Conservation (phyloP, 2,113 vertebrate genomes). For the Malaclemys terrapin region DNA sequence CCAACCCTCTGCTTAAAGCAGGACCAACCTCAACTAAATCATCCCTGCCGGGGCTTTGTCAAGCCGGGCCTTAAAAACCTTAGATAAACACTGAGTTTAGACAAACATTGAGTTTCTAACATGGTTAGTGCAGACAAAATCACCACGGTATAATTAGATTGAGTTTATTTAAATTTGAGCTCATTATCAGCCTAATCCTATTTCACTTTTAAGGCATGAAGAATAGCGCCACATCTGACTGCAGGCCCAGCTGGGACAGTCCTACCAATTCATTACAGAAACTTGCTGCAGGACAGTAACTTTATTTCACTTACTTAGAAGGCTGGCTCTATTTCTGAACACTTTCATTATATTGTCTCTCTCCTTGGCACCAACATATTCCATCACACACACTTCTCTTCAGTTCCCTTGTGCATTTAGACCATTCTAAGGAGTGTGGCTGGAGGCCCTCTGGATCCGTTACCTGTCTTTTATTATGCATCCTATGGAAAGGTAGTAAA, state of each 20-base stretch:
- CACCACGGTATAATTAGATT: not conserved
- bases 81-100: too few relatives aligned
- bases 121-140: not conserved
- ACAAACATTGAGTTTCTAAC: not conserved
- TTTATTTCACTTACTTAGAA: not conserved
- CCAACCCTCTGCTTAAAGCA: too few relatives aligned
- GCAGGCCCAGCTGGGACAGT: not conserved
- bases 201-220: not conserved
- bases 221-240: not conserved
- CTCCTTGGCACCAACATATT: not conserved
- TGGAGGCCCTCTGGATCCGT: not conserved
- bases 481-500: slow-evolving; percentile 8
- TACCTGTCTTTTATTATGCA: not conserved
- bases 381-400: accelerated
- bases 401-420: not conserved
- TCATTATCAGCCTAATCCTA: not conserved
- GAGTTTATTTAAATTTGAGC: not conserved
- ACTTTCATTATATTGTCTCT: not conserved
- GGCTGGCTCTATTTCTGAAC: accelerated
- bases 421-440: not conserved
- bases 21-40: too few relatives aligned
- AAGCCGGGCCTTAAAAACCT: too few relatives aligned
- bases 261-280: not conserved
- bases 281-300: not conserved
- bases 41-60: too few relatives aligned